Evolutionary conservation across 2,113 vertebrate species (phyloP).

Genomic region (Microcebus murinus): DNA sequence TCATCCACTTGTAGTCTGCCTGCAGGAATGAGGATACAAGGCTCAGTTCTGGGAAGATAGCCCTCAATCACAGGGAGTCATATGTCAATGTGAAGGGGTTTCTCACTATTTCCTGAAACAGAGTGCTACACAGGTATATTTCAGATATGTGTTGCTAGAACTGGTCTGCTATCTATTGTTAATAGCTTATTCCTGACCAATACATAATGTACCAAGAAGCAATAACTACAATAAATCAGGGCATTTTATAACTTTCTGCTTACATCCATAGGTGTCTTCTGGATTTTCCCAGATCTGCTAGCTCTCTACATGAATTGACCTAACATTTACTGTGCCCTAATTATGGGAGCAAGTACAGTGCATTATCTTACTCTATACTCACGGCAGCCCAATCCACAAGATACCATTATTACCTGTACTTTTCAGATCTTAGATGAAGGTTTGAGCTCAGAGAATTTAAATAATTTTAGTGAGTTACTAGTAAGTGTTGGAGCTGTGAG

Average conservation of each 20-base stretch:
- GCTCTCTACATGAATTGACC: background rate
- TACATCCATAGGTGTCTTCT: background rate
- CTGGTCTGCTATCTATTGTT: background rate
- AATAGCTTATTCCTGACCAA: background rate
- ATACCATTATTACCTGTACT: background rate
- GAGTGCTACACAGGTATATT: background rate
- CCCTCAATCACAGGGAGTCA: background rate
- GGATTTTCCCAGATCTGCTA: background rate
- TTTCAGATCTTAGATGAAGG: background rate
- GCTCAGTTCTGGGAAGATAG: background rate
- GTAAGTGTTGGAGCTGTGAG: background rate
- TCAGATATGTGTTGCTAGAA: background rate
- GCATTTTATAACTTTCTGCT: background rate
- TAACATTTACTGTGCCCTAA: background rate
- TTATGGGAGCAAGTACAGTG: background rate
- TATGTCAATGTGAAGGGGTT: background rate
- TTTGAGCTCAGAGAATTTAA: background rate
- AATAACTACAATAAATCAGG: background rate
- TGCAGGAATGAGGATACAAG: background rate
- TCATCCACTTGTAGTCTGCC: background rate
- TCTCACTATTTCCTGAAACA: background rate
- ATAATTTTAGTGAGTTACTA: background rate
- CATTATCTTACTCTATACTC: background rate
- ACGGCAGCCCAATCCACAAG: background rate
- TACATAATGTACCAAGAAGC: background rate